phyloP scores from a whole-genome alignment of 2,888 invertebrate genomes.

The Athalia rosae region DNA sequence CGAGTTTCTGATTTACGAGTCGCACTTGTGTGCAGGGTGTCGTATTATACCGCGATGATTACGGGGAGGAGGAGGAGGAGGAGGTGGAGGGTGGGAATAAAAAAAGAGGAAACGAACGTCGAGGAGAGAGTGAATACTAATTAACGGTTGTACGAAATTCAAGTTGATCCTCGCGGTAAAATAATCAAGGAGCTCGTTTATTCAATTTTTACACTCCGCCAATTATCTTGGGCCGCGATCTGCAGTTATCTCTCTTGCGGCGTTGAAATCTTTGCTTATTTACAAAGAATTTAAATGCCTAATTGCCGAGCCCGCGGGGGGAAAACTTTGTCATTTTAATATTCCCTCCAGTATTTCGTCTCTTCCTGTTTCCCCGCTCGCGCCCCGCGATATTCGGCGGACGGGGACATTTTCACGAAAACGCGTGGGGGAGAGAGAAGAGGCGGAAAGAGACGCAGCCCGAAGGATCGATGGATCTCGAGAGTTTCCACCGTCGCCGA shows the following conservation, averaged over 20 bases:
- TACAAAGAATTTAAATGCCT: conserved; percentile 41
- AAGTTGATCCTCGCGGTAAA: conserved; percentile 16
- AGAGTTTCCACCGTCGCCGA: conserved; percentile 46
- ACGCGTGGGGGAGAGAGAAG: not conserved
- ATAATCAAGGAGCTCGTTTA: conserved; percentile 41
- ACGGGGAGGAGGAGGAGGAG: too few relatives aligned
- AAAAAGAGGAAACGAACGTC: too few relatives aligned
- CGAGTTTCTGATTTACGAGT: conserved; percentile 34
- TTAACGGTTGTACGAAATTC: conserved; percentile 20
- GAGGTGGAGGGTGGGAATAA: too few relatives aligned
- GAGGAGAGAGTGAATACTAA: conserved; percentile 27
- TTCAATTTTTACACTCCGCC: conserved; percentile 41
- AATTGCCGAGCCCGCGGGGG: conserved; percentile 17
- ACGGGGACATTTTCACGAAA: not conserved
- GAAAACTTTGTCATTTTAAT: conserved; percentile 40
- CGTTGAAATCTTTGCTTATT: conserved; percentile 39
- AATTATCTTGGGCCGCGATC: conserved; percentile 27
- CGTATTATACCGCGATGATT: conserved; percentile 28
- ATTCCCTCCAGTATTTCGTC: conserved; percentile 36
- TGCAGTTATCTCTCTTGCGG: not conserved
- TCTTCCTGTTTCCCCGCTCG: conserved; percentile 33
- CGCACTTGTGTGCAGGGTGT: not conserved
- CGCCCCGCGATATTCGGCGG: too few relatives aligned
- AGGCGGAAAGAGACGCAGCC: conserved; percentile 36
- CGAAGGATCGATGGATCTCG: conserved; percentile 45